phyloP scores from a whole-genome alignment of 2,797 vertebrate genomes.

The Neosilurus mollespiculum region DNA sequence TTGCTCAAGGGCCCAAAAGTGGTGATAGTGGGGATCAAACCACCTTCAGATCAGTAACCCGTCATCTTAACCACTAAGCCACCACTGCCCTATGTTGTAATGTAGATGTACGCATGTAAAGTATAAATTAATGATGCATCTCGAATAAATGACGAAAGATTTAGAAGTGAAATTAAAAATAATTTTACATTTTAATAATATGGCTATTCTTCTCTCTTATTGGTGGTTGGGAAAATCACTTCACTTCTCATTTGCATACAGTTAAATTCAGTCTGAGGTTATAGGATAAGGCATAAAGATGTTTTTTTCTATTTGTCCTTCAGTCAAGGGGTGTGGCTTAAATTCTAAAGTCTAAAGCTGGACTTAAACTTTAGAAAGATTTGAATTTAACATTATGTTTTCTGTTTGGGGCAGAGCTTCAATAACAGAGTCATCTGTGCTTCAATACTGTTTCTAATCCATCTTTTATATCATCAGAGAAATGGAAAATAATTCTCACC shows the following conservation, averaged over 20 bases:
- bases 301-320: background rate
- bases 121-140: too few species aligned
- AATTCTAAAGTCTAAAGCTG: background rate
- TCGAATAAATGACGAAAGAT: background rate
- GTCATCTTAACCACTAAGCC: too few species aligned
- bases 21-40: too few species aligned
- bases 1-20: too few species aligned
- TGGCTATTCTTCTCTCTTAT: background rate
- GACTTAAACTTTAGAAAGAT: background rate
- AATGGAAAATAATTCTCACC: too few species aligned
- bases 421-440: too few species aligned
- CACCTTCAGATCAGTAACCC: too few species aligned
- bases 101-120: too few species aligned
- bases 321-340: background rate
- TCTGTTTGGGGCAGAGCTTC: too few species aligned
- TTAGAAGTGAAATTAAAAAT: background rate
- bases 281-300: background rate
- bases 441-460: too few species aligned
- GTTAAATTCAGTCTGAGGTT: background rate
- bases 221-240: background rate
- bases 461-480: too few species aligned
- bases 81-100: too few species aligned
- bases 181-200: background rate
- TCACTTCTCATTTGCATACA: background rate
- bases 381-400: background rate